A percentile compares a stretch with the other conserved stretches of the same genome.
Conservation (phyloP, 2,797 vertebrate genomes). For the Ispidina lecontei region DNA sequence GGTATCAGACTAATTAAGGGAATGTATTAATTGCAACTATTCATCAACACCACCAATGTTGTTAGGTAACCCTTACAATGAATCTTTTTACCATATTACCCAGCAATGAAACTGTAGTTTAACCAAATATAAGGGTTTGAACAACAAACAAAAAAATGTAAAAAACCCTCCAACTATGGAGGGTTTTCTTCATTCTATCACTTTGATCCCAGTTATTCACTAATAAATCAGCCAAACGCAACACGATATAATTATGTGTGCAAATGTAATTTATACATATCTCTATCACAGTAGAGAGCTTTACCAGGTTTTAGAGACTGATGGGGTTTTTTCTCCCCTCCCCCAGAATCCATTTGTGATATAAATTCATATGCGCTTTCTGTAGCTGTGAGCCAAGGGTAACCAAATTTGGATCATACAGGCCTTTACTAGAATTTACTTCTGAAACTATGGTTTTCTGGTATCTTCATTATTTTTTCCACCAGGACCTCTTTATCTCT, state of each 20-base stretch:
- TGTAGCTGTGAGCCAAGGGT: slow-evolving; percentile 1
- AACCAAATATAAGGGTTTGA: slow-evolving; percentile 48
- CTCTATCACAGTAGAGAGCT: neutral
- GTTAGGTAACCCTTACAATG: slow-evolving; percentile 80
- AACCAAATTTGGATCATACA: neutral
- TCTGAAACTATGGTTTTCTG: slow-evolving; percentile 1
- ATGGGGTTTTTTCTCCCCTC: neutral
- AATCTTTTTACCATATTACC: slow-evolving; percentile 80
- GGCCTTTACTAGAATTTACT: neutral
- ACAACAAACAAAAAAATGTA: neutral
- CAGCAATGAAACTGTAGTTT: slow-evolving; percentile 75
- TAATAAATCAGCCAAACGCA: neutral
- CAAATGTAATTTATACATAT: neutral
- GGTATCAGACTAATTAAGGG: slow-evolving; percentile 85
- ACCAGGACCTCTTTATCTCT: slow-evolving; percentile 19
- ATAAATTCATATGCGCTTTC: neutral
- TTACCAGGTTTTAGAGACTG: neutral
- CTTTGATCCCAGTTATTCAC: neutral
- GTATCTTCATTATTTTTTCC: slow-evolving; percentile 53
- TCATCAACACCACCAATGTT: slow-evolving; percentile 83
- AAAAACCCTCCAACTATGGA: neutral
- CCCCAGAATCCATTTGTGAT: neutral
- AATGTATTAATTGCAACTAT: slow-evolving; percentile 87
- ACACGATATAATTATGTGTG: neutral
- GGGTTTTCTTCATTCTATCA: slow-evolving; percentile 7